phyloP scores from a whole-genome alignment of 2,113 vertebrate species.

The Nanorana parkeri region DNA sequence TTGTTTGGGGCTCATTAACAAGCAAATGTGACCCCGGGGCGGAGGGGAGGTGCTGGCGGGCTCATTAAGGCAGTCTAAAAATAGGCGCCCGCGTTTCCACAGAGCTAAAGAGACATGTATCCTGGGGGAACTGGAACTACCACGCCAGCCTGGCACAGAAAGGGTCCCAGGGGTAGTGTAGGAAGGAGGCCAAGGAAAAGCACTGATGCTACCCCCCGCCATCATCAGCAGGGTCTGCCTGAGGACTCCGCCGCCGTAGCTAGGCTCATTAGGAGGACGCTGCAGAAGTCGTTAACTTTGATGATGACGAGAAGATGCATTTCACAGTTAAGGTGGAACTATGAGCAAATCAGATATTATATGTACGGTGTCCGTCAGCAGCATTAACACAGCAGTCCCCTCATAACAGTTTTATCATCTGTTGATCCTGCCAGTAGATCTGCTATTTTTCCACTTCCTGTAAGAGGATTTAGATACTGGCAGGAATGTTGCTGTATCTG shows the following conservation, averaged over 20 bases:
- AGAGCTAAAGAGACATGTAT: conserved; percentile 1
- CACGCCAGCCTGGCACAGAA: conserved; percentile 21
- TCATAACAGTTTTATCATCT: too few species aligned
- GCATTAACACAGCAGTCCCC: too few species aligned
- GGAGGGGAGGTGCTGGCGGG: conserved; percentile 32
- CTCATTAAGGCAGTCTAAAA: conserved; percentile 38
- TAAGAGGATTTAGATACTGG: too few species aligned
- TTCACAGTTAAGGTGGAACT: background rate
- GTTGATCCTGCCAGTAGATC: too few species aligned
- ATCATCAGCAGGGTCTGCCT: background rate
- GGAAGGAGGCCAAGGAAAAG: background rate
- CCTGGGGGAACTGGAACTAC: conserved; percentile 1
- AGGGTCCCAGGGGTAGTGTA: background rate
- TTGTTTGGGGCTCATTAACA: conserved; percentile 55
- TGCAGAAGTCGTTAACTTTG: background rate
- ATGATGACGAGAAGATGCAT: background rate
- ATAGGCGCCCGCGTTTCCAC: conserved; percentile 4
- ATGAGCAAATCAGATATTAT: too few species aligned
- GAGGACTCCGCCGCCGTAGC: background rate
- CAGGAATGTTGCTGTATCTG: too few species aligned
- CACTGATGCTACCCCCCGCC: background rate
- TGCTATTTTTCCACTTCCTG: too few species aligned
- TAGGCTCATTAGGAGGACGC: background rate
- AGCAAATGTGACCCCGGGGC: conserved; percentile 42
- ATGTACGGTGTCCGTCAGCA: too few species aligned